These are phyloP conservation scores for Alexandromys fortis DNA, from an alignment of 2,113 vertebrate genomes.

Conservation along the genomic window DNA sequence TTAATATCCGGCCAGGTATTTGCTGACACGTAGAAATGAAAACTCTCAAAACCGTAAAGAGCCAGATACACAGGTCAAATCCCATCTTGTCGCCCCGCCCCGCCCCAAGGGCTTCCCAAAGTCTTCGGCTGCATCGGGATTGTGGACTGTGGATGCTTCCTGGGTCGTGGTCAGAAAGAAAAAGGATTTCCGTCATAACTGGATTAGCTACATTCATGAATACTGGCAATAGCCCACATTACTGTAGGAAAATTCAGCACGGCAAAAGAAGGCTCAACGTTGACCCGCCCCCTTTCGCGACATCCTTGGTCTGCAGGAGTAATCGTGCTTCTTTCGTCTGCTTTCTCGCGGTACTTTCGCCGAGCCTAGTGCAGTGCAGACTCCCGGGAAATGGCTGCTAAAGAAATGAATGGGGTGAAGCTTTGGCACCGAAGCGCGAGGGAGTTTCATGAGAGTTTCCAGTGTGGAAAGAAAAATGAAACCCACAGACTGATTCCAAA, in stretches of 20 bases:
- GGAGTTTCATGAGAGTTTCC: slow-evolving; percentile 12
- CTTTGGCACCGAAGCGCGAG: neutral
- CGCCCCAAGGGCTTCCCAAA: neutral
- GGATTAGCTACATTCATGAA: slow-evolving; percentile 55
- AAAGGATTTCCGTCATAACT: slow-evolving; percentile 19
- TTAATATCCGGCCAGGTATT: slow-evolving; percentile 67
- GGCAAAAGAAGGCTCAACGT: neutral
- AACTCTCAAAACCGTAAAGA: slow-evolving; percentile 63
- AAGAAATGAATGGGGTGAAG: slow-evolving; percentile 34
- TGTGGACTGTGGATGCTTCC: neutral
- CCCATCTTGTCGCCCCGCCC: neutral
- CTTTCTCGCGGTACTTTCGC: neutral
- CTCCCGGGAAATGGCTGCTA: neutral
- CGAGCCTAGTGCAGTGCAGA: neutral
- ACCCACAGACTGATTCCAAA: slow-evolving; percentile 19
- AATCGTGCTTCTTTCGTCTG: neutral
- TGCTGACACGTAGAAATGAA: slow-evolving; percentile 71
- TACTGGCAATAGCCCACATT: neutral
- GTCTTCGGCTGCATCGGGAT: neutral
- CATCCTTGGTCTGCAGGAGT: neutral
- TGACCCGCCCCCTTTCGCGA: neutral
- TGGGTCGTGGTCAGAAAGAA: neutral
- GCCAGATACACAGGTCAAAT: slow-evolving; percentile 55
- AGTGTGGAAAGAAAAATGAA: slow-evolving; percentile 5
- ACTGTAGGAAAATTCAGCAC: neutral